Percentiles rank a stretch among this genome's conserved stretches.
Conservation (phyloP, 2,797 vertebrate genomes). For the Eremophila alpestris region DNA sequence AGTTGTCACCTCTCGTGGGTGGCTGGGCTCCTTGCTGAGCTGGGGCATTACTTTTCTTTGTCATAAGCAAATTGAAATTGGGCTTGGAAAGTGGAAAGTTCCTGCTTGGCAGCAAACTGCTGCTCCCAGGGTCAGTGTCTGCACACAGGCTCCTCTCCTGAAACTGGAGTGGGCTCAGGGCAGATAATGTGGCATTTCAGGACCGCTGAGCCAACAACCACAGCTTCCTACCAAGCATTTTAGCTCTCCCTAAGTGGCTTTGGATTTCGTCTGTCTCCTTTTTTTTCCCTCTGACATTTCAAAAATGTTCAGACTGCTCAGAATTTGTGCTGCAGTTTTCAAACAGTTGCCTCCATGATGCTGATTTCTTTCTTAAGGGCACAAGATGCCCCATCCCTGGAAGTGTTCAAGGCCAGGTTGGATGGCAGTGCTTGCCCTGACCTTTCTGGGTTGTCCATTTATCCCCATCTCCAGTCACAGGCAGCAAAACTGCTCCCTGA, state of each 20-base stretch:
- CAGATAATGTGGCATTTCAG: conserved; percentile 11
- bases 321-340: neutral
- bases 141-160: neutral
- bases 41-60: neutral
- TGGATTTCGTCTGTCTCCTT: conserved; percentile 23
- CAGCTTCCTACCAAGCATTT: conserved; percentile 38
- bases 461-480: neutral
- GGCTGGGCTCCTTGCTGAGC: neutral
- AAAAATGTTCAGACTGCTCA: neutral
- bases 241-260: conserved; percentile 27
- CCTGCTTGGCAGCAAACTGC: neutral
- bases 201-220: conserved; percentile 45
- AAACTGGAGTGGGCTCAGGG: neutral
- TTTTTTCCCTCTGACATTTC: conserved; percentile 3
- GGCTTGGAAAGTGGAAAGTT: neutral
- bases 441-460: neutral
- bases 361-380: neutral
- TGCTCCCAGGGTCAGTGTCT: neutral
- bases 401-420: neutral
- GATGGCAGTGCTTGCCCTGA: neutral
- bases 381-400: neutral
- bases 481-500: neutral
- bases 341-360: neutral
- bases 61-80: neutral
- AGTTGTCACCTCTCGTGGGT: neutral